Evolutionary conservation across 2,888 invertebrate genomes (phyloP).

Genomic region (Neria commutata): DNA sequence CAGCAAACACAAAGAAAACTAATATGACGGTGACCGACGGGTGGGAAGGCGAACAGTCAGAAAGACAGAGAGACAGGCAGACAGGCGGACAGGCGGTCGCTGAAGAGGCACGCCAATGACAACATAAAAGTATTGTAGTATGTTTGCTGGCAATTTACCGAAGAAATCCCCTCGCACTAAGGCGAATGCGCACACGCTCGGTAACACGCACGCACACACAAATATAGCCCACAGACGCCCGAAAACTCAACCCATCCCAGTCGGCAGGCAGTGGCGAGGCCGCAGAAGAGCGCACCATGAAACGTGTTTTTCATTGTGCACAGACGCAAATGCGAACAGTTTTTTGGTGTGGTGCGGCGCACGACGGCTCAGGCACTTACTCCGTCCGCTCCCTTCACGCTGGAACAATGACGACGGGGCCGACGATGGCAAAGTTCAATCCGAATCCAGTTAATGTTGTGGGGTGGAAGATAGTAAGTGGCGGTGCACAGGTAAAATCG

Average conservation of each 20-base stretch:
- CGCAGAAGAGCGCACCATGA: neutral
- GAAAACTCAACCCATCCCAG: neutral
- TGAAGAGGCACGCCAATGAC: neutral
- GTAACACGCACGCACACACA: too few relatives aligned
- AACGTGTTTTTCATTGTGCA: neutral
- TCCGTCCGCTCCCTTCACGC: neutral
- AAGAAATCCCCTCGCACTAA: neutral
- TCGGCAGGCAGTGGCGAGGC: too few relatives aligned
- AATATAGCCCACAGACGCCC: too few relatives aligned
- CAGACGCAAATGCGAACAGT: neutral
- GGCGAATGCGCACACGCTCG: too few relatives aligned
- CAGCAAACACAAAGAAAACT: too few relatives aligned
- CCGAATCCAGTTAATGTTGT: neutral
- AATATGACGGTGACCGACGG: too few relatives aligned
- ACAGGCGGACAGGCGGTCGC: neutral
- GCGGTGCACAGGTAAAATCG: neutral
- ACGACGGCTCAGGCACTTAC: neutral
- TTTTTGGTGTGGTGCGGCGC: neutral
- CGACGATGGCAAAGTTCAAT: neutral
- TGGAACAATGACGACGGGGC: neutral
- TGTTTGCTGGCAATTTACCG: neutral
- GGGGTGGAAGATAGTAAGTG: slow-evolving; percentile 6
- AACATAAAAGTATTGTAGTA: neutral
- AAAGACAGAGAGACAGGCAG: too few relatives aligned
- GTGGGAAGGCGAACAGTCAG: too few relatives aligned